These are phyloP conservation scores for Cichladusa arquata DNA, from an alignment of 2,113 vertebrate species.

Conservation along the genomic window DNA sequence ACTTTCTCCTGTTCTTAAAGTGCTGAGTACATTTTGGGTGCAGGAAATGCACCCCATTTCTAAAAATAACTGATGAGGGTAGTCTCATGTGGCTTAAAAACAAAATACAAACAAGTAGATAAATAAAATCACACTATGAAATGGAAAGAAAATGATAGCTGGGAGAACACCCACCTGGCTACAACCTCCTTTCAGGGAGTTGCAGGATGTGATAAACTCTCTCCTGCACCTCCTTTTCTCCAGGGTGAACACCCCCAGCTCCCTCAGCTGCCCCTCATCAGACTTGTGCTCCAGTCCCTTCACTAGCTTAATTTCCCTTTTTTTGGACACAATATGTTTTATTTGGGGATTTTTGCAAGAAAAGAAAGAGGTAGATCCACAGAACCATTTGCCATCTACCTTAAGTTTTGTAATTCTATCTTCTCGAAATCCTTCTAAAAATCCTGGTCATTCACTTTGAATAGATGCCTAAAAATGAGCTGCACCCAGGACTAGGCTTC, in stretches of 20 bases:
- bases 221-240: neutral
- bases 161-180: neutral
- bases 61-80: neutral
- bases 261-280: neutral
- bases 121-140: neutral
- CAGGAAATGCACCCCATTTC: neutral
- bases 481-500: neutral
- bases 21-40: neutral
- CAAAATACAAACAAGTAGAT: neutral
- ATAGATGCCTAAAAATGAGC: neutral
- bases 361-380: neutral
- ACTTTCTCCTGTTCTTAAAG: neutral
- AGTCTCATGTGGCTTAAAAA: neutral
- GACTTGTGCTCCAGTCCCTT: neutral
- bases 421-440: neutral
- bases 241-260: neutral
- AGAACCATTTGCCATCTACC: neutral
- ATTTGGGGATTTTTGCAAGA: neutral
- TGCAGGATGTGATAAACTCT: neutral
- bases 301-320: neutral
- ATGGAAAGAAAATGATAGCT: neutral
- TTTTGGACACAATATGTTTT: neutral
- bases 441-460: neutral
- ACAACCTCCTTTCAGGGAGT: neutral
- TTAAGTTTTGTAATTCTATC: neutral